Conservation (phyloP, 2,888 invertebrate genomes). For the Cheilosia grossa region DNA sequence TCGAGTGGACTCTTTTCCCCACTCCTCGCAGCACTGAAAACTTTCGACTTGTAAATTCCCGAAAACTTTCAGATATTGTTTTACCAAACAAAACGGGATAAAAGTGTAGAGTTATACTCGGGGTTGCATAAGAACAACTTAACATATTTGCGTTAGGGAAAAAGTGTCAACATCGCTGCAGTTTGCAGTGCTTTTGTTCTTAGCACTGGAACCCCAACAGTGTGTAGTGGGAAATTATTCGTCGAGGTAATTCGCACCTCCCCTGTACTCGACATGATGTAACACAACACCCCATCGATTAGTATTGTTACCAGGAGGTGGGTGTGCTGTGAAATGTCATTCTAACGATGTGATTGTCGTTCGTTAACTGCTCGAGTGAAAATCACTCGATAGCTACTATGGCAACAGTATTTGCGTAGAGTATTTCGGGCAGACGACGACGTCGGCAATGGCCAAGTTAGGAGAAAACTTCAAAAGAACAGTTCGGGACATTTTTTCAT, state of each 20-base stretch:
- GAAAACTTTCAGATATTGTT: constrained; percentile 61
- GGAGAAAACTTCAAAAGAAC: constrained; percentile 70
- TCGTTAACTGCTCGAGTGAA: constrained; percentile 70
- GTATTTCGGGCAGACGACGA: neutral
- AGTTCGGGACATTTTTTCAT: constrained; percentile 70
- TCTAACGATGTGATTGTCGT: constrained; percentile 72
- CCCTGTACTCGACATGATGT: neutral
- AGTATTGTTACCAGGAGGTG: constrained; percentile 11
- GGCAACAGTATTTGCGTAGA: constrained; percentile 47
- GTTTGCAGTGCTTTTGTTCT: constrained; percentile 31
- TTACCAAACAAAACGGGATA: constrained; percentile 65
- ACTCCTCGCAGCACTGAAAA: constrained; percentile 14
- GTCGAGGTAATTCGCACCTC: constrained; percentile 1
- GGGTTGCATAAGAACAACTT: constrained; percentile 26
- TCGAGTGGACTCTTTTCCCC: neutral
- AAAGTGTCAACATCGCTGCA: constrained; percentile 33
- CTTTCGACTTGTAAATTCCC: constrained; percentile 49
- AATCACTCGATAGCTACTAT: constrained; percentile 64
- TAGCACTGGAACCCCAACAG: neutral
- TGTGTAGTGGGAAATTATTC: constrained; percentile 28
- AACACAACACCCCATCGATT: constrained; percentile 59
- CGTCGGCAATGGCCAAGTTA: constrained; percentile 24
- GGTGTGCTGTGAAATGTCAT: constrained; percentile 31
- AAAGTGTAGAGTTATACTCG: constrained; percentile 45
- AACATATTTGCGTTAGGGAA: constrained; percentile 30